These are phyloP conservation scores for Pediacus dermestoides DNA, from an alignment of 2,888 invertebrate genomes.

Conservation along the genomic window DNA sequence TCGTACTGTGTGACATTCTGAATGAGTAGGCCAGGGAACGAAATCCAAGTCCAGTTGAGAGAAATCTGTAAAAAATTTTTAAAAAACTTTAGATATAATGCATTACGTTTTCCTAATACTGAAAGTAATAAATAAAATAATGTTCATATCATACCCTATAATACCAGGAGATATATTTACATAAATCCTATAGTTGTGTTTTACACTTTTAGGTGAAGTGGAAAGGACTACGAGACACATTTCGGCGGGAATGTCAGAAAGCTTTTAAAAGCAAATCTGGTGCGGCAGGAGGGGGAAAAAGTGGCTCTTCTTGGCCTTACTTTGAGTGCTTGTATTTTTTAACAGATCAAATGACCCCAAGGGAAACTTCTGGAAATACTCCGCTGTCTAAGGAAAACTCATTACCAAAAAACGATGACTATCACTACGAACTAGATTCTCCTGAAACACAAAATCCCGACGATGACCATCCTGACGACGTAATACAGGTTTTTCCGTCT, in stretches of 20 bases:
- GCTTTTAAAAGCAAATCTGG: constrained; percentile 7
- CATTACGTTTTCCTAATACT: too few species aligned
- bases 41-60: constrained; percentile 27
- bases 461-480: constrained; percentile 7
- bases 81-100: too few species aligned
- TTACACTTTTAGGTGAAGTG: constrained; percentile 8
- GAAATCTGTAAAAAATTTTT: constrained; percentile 25
- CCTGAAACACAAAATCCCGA: constrained; percentile 10
- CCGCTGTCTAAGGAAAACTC: constrained; percentile 1
- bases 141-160: constrained; percentile 4
- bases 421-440: constrained; percentile 5
- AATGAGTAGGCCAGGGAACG: constrained; percentile 24
- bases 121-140: background rate
- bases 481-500: constrained; percentile 8
- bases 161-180: too few species aligned
- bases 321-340: constrained; percentile 9
- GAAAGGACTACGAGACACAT: constrained; percentile 9
- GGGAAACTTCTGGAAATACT: constrained; percentile 9
- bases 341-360: constrained; percentile 9
- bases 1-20: constrained; percentile 27
- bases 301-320: constrained; percentile 10
- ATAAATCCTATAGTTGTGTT: constrained; percentile 8
- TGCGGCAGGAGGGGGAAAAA: constrained; percentile 11
- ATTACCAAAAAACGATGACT: constrained; percentile 9
- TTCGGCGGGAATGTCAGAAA: constrained; percentile 15